A percentile compares a stretch with the other conserved stretches of the same genome.
These are phyloP conservation scores for Mustela lutreola DNA, from an alignment of 2,113 vertebrate species.

Conservation along the genomic window DNA sequence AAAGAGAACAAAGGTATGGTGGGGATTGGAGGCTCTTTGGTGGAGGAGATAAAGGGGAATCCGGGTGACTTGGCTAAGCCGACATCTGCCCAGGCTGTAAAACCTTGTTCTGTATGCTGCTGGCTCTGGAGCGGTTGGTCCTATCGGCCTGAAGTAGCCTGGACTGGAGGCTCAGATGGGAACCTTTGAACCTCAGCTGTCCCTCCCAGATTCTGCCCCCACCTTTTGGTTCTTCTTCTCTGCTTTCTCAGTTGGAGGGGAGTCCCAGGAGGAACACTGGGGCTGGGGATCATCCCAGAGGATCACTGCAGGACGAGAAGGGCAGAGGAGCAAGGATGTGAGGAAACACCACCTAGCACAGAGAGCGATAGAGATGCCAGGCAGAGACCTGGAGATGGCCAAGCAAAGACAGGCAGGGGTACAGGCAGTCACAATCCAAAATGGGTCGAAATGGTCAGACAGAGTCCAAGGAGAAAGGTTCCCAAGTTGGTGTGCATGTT, in stretches of 20 bases:
- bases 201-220: neutral
- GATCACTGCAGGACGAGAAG: neutral
- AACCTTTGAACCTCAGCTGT: constrained; percentile 73
- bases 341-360: neutral
- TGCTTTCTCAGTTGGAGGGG: constrained; percentile 45
- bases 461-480: neutral
- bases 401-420: neutral
- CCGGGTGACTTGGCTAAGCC: neutral
- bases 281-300: neutral
- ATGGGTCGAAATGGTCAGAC: neutral
- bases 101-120: constrained; percentile 60
- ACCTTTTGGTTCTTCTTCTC: constrained; percentile 72
- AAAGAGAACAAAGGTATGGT: constrained; percentile 79
- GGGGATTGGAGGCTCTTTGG: constrained; percentile 67
- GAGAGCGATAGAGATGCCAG: neutral
- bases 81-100: constrained; percentile 80
- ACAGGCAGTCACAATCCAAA: neutral
- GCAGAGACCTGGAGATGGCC: neutral
- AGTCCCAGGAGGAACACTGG: neutral
- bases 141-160: neutral
- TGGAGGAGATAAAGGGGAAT: constrained; percentile 74
- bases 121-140: constrained; percentile 1
- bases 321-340: neutral
- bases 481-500: neutral
- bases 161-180: constrained; percentile 34